These are phyloP conservation scores for Taphrorychus bicolor DNA, from an alignment of 2,888 invertebrate genomes.

Conservation along the genomic window DNA sequence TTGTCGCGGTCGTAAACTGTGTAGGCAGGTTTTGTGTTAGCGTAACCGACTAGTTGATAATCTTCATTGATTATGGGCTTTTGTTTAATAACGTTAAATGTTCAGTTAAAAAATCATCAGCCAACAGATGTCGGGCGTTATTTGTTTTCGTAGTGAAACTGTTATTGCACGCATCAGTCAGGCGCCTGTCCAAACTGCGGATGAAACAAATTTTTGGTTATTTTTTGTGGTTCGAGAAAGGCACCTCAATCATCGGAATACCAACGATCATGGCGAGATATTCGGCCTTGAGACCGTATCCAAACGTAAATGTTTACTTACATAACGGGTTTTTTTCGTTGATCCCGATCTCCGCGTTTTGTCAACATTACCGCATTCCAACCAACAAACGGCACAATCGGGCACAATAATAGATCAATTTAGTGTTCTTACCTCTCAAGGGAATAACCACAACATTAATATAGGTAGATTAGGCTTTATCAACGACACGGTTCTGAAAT, in stretches of 20 bases:
- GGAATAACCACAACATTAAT: no score
- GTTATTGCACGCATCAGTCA: not conserved
- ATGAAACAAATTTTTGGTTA: constrained; percentile 5
- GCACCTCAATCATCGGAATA: constrained; percentile 2
- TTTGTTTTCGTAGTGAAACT: constrained; percentile 7
- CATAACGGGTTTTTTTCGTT: constrained; percentile 20
- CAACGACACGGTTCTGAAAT: no score
- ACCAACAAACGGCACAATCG: not conserved
- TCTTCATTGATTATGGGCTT: no score
- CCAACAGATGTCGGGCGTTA: not conserved
- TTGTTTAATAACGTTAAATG: no score
- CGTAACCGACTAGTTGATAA: no score
- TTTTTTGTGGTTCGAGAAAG: constrained; percentile 12
- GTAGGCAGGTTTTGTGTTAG: no score
- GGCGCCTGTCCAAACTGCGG: not conserved
- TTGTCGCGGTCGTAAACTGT: not conserved
- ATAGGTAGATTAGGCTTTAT: not conserved
- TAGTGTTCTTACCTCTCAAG: not conserved
- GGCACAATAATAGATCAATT: not conserved
- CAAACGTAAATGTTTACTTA: constrained; percentile 17
- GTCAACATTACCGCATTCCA: constrained; percentile 13
- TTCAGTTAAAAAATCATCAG: not conserved
- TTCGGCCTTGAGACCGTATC: constrained; percentile 11
- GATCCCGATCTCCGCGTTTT: constrained; percentile 5
- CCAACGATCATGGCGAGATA: not conserved